Evolutionary conservation across 2,888 invertebrate species (phyloP).

Genomic region (Athalia circularis): DNA sequence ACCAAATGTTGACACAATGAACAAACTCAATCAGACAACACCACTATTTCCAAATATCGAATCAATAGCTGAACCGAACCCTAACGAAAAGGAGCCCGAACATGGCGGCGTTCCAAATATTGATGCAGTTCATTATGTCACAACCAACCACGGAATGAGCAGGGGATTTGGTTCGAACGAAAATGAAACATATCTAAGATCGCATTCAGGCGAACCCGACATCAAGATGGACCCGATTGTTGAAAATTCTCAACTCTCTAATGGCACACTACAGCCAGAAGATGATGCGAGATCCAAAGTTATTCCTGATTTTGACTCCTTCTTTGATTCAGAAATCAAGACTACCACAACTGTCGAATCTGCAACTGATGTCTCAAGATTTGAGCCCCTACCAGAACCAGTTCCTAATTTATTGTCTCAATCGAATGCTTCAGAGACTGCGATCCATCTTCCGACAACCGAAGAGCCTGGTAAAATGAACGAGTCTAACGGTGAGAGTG

Average conservation of each 20-base stretch:
- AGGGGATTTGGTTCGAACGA: slow-evolving; percentile 6
- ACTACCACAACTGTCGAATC: background rate
- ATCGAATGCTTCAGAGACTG: background rate
- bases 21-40: slow-evolving; percentile 18
- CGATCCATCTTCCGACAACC: background rate
- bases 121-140: slow-evolving; percentile 13
- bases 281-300: background rate
- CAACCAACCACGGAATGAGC: background rate
- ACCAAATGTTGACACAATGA: background rate
- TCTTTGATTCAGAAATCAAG: slow-evolving; percentile 20
- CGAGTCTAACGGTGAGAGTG: background rate
- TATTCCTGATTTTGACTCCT: slow-evolving; percentile 32
- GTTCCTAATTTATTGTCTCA: background rate
- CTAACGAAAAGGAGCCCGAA: slow-evolving; percentile 5
- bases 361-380: background rate
- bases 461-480: background rate
- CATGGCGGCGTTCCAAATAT: background rate
- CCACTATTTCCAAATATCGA: background rate
- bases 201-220: background rate
- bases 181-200: background rate
- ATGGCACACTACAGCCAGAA: background rate
- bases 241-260: slow-evolving; percentile 10
- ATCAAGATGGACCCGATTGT: slow-evolving; percentile 2
- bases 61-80: background rate
- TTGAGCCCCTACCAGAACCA: background rate